Conservation (phyloP, 1,140 invertebrate species). For the Eulimnadia texana region DNA sequence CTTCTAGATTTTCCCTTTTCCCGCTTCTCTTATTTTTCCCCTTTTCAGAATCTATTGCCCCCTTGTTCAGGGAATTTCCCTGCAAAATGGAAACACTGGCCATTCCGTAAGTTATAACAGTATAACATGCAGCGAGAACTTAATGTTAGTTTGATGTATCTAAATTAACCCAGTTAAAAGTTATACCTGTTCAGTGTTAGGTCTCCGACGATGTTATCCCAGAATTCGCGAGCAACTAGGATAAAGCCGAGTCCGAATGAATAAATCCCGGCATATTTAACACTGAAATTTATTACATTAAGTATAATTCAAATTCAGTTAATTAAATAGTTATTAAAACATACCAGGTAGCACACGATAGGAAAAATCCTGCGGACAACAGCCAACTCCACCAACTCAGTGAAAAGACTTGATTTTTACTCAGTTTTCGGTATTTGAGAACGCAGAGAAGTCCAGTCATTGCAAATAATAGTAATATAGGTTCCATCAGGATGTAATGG, state of each 20-base stretch:
- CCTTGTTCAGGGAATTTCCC: too few relatives aligned
- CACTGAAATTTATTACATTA: slow-evolving; percentile 36
- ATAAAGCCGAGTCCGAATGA: slow-evolving; percentile 54
- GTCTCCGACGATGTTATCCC: slow-evolving; percentile 47
- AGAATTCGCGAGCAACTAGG: slow-evolving; percentile 60
- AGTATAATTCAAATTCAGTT: background rate
- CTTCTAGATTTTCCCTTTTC: too few relatives aligned
- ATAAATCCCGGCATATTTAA: slow-evolving; percentile 83
- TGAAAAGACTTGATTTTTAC: slow-evolving; percentile 35
- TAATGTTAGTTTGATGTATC: too few relatives aligned
- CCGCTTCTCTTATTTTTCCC: too few relatives aligned
- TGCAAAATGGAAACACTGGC: too few relatives aligned
- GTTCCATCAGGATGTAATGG: slow-evolving; percentile 85
- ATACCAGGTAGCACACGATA: slow-evolving; percentile 48
- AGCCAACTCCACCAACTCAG: slow-evolving; percentile 57
- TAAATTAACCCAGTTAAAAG: too few relatives aligned
- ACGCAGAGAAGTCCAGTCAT: slow-evolving; percentile 60
- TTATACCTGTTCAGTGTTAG: slow-evolving; percentile 35
- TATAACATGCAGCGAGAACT: too few relatives aligned
- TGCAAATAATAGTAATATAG: slow-evolving; percentile 75
- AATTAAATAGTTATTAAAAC: slow-evolving; percentile 2
- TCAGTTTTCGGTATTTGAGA: slow-evolving; percentile 48
- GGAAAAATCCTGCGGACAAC: slow-evolving; percentile 36
- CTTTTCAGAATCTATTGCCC: too few relatives aligned
- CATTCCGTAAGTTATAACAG: too few relatives aligned